Evolutionary conservation across 2,888 invertebrate genomes (phyloP), one percentile per base, ranked within the genome.

Genomic region (Latrodectus hesperus): DNA sequence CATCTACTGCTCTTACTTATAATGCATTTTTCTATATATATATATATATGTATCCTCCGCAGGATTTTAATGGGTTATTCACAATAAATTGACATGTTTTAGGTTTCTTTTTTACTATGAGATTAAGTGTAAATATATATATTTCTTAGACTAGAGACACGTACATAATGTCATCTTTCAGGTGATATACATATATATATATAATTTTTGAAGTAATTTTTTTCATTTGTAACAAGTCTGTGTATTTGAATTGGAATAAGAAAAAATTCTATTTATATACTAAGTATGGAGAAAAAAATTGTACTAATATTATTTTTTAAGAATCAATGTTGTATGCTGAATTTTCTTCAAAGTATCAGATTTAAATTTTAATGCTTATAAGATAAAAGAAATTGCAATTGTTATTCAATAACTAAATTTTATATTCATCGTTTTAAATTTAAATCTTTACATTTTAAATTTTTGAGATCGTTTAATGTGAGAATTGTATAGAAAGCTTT

Each of bases 351-450:
- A 60, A 11, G 60, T 60, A 60, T n/a, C 60, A 79, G 16, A 51
- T 71, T n/a, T 49, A 71, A 71, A 71, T 79, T 60, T 53, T 60
- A 79, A 38, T 53, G 77, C 77, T 77, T 67, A 84, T 67, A 85
- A 72, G 76, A 68, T 80, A 60, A 67, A 60, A 60, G 12, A n/a
- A 16, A n/a, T 60, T 60, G 12, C 53, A 77, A 38, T 52, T 77
- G 71, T 84, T 84, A 85, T 79, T 68, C 38, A 64, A 60, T 79
- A 67, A 74, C 26, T 64, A 80, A 79, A 85, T 85, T 85, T 74
- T 85, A 85, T 79, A 70, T 70, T 76, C 60, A 73, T 68, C 79
- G 75, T 76, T 75, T 80, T 71, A 80, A 80, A 74, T 76, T 26
- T 70, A 49, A 70, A 9, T 75, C 14, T 76, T 71, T 60, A 26